A percentile compares a stretch with the other conserved stretches of the same genome.
Conservation (phyloP, 2,888 invertebrate genomes). For the Cenopis cana region DNA sequence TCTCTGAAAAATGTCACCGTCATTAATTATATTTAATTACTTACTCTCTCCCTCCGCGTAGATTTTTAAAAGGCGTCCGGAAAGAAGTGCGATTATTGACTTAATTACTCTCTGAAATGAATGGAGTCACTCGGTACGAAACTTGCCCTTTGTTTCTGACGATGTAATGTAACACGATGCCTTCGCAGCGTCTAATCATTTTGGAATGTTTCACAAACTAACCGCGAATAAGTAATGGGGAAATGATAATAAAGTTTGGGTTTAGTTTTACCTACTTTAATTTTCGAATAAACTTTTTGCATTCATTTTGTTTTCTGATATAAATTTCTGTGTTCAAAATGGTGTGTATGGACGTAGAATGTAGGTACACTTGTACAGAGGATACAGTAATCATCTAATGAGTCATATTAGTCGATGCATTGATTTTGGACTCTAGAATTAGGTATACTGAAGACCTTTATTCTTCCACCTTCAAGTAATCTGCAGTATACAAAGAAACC, state of each 20-base stretch:
- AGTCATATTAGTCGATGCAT: no score
- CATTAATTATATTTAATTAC: constrained; percentile 45
- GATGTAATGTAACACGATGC: constrained; percentile 19
- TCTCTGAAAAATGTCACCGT: constrained; percentile 42
- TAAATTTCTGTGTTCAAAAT: no score
- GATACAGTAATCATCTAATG: no score
- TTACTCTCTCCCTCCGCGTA: constrained; percentile 27
- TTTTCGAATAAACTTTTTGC: no score
- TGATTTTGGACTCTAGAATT: no score
- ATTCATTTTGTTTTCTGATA: no score
- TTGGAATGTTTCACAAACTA: neutral
- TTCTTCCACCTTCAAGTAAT: no score
- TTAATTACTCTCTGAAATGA: constrained; percentile 43
- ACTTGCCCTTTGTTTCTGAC: neutral
- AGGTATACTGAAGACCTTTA: no score
- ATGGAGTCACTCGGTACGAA: constrained; percentile 4
- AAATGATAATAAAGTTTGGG: constrained; percentile 4
- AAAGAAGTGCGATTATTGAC: constrained; percentile 44
- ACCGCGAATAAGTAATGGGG: neutral
- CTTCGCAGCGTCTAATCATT: neutral
- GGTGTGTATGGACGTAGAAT: no score
- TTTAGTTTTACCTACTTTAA: neutral
- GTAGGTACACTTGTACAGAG: no score
- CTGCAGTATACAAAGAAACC: neutral
- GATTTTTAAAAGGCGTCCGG: constrained; percentile 40